Evolutionary conservation across 2,888 invertebrate species (phyloP), one percentile per base, ranked within the genome.

Genomic region (Scrobipalpa costella): DNA sequence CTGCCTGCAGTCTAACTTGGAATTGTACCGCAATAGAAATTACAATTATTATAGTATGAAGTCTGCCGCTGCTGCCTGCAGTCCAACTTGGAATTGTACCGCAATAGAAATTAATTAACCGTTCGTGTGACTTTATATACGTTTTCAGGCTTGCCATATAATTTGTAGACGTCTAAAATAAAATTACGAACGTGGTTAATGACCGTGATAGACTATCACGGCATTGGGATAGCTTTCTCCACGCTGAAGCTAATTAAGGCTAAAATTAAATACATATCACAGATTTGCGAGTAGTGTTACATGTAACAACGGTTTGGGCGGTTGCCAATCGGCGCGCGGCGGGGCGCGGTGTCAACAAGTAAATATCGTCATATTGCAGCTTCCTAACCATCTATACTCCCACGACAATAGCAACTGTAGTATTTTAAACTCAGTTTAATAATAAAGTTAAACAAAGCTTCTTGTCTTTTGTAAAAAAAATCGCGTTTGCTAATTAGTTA

Each of bases 221-320:
- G 33, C 49, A 49, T 21, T 44, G 34, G 50, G 44, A 59, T 59
- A 36, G 58, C 15, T 58, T 40, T 58, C 40, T 55, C 55, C 27
- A 55, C 17, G 21, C 21, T 33, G 34, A 60, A 64, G 66, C 68
- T 69, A 66, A 71, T 74, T 69, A 72, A 73, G 72, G 73, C 72
- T 76, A 74, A 74, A 74, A 74, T 73, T 76, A 74, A 74, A 69
- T 69, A 75, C 71, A 75, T 73, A 76, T 75, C 75, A 73, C 68
- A 71, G 68, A 69, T 68, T 72, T 70, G 70, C 70, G 66, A 66
- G 69, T 69, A 70, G 70, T 71, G 68, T 66, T 61, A 62, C 65
- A 70, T 63, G 68, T 67, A 72, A 74, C 76, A 76, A 75, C 73
- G 77, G 75, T 73, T 72, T 68, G 80, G 80, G 73, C 50, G 34